A percentile compares a stretch with the other conserved stretches of the same genome.
Conservation (phyloP, 2,113 vertebrate genomes). For the Ammodytes marinus region DNA sequence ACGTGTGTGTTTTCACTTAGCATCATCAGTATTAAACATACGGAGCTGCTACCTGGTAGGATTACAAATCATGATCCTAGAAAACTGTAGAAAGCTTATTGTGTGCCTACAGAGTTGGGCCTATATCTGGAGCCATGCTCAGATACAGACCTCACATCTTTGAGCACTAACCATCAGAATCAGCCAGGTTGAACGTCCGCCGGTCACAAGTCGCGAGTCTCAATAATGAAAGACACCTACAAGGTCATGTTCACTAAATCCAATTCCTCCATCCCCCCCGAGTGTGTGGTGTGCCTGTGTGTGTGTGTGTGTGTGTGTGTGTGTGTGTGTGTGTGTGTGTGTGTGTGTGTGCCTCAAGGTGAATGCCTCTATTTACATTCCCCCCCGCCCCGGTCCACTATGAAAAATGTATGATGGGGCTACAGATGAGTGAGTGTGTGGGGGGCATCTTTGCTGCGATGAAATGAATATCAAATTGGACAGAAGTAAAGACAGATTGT, state of each 20-base stretch:
- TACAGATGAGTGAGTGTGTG: slow-evolving; percentile 7
- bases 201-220: slow-evolving; percentile 3
- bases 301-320: neutral
- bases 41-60: too few species aligned
- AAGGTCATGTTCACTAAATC: slow-evolving; percentile 68
- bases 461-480: slow-evolving; percentile 40
- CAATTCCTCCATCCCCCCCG: slow-evolving; percentile 36
- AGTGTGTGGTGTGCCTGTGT: neutral
- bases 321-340: neutral
- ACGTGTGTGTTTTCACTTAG: too few species aligned
- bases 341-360: slow-evolving; percentile 56
- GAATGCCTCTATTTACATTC: slow-evolving; percentile 65
- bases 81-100: neutral
- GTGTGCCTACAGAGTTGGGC: neutral
- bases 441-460: neutral
- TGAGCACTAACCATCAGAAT: slow-evolving; percentile 24
- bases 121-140: neutral
- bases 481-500: slow-evolving; percentile 44
- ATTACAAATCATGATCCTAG: too few species aligned
- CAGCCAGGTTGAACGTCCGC: slow-evolving; percentile 23
- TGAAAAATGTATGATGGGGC: slow-evolving; percentile 53
- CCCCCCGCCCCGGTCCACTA: neutral
- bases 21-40: too few species aligned
- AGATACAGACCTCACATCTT: slow-evolving; percentile 4
- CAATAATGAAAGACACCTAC: slow-evolving; percentile 58